Conservation (phyloP, 2,113 vertebrate genomes). For the Takifugu flavidus region DNA sequence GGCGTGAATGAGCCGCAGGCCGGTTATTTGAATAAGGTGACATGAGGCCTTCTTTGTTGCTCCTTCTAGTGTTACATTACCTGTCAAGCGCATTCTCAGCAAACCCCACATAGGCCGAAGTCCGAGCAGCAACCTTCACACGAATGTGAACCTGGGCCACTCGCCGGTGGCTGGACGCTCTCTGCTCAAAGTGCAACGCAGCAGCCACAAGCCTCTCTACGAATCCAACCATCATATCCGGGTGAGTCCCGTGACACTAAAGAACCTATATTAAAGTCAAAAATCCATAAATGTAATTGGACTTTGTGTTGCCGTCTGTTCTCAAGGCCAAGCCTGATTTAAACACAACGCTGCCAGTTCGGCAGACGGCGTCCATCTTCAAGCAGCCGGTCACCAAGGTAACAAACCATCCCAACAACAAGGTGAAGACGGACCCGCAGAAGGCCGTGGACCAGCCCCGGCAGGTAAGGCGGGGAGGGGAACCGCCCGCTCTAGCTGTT, state of each 20-base stretch:
- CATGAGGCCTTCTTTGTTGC: not conserved
- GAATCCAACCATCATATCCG: slow-evolving; percentile 86
- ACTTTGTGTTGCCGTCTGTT: slow-evolving; percentile 16
- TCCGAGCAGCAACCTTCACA: slow-evolving; percentile 77
- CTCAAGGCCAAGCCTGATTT: slow-evolving; percentile 84
- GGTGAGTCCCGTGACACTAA: slow-evolving; percentile 67
- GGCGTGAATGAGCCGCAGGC: not conserved
- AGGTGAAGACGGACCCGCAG: slow-evolving; percentile 94
- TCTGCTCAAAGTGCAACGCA: slow-evolving; percentile 89
- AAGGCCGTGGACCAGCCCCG: slow-evolving; percentile 93
- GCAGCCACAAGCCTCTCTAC: slow-evolving; percentile 85
- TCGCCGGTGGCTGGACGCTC: slow-evolving; percentile 82
- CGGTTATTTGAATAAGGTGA: not conserved
- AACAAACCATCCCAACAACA: slow-evolving; percentile 97
- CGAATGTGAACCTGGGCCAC: slow-evolving; percentile 85
- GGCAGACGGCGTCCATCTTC: slow-evolving; percentile 96
- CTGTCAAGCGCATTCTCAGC: slow-evolving; percentile 89
- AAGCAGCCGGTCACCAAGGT: slow-evolving; percentile 97
- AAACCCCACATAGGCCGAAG: slow-evolving; percentile 89
- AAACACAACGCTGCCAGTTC: slow-evolving; percentile 92
- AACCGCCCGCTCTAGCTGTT: not conserved
- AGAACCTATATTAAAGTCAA: not conserved
- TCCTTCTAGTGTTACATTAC: slow-evolving; percentile 74
- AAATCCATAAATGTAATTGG: too few relatives aligned
- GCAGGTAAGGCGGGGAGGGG: slow-evolving; percentile 74